phyloP scores from a whole-genome alignment of 2,113 vertebrate genomes.

The Tenebrosternarchus preto region DNA sequence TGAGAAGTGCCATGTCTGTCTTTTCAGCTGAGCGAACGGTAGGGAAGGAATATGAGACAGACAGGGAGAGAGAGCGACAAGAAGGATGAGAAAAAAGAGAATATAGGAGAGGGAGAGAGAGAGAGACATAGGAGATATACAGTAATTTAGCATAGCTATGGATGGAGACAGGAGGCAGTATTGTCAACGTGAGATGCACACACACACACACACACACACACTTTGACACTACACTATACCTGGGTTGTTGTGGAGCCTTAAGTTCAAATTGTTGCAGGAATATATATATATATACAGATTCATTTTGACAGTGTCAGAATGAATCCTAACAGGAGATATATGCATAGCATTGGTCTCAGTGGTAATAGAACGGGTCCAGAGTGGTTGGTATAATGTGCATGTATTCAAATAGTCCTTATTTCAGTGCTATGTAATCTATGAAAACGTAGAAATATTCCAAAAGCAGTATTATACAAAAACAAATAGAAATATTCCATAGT shows the following conservation, averaged over 20 bases:
- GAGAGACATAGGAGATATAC: not conserved
- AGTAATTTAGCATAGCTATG: not conserved
- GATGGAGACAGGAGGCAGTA: too few species aligned
- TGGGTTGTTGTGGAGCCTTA: not conserved
- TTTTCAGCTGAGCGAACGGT: constrained; percentile 26
- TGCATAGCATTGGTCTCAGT: not conserved
- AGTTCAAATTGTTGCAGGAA: not conserved
- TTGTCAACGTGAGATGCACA: not conserved
- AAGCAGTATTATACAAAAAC: too few species aligned
- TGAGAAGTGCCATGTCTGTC: constrained; percentile 12
- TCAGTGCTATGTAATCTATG: too few species aligned
- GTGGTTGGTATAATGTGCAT: too few species aligned
- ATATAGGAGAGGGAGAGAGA: not conserved
- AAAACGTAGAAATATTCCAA: too few species aligned
- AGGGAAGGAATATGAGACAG: not conserved
- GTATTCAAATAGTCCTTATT: too few species aligned
- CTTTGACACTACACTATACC: not conserved
- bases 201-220: constrained; percentile 8
- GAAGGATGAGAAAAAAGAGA: not conserved
- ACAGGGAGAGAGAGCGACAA: not conserved
- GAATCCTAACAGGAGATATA: not conserved
- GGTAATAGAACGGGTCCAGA: too few species aligned
- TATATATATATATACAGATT: not conserved
- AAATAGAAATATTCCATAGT: too few species aligned
- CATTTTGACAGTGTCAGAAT: not conserved